Evolutionary conservation across 2,113 vertebrate genomes (phyloP).

Genomic region (Rafetus swinhoei): DNA sequence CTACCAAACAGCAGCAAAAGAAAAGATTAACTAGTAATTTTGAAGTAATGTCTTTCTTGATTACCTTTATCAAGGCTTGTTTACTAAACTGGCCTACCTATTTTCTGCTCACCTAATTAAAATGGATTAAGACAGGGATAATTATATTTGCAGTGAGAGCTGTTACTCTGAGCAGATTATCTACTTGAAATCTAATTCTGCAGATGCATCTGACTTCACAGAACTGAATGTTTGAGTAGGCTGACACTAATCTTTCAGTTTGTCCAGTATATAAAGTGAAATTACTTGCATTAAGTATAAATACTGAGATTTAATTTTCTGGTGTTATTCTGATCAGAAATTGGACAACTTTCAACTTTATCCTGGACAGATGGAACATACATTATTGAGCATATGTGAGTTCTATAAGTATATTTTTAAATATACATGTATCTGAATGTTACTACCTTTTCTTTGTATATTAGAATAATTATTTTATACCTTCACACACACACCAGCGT

Average conservation of each 20-base stretch:
- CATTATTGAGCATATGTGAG: conserved; percentile 67
- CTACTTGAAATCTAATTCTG: conserved; percentile 75
- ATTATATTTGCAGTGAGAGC: conserved; percentile 73
- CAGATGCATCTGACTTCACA: conserved; percentile 70
- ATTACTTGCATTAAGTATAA: conserved; percentile 6
- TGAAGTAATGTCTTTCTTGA: conserved; percentile 24
- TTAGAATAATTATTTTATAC: background rate
- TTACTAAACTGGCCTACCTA: conserved; percentile 46
- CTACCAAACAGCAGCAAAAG: background rate
- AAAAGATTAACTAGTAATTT: conserved; percentile 6
- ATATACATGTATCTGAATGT: conserved; percentile 10
- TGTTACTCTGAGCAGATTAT: conserved; percentile 73
- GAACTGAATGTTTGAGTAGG: conserved; percentile 71
- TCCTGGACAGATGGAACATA: conserved; percentile 68
- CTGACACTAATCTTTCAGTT: conserved; percentile 63
- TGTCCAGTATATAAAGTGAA: conserved; percentile 69
- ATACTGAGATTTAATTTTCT: conserved; percentile 22
- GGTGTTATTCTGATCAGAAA: conserved; percentile 18
- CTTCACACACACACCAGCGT: background rate
- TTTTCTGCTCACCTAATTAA: conserved; percentile 67
- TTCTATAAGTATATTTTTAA: conserved; percentile 52
- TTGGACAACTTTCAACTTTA: conserved; percentile 77
- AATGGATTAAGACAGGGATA: conserved; percentile 71
- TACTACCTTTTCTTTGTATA: background rate
- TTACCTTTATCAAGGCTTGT: conserved; percentile 61